Evolutionary conservation across 2,888 invertebrate species (phyloP).

Genomic region (Coenonympha arcania): DNA sequence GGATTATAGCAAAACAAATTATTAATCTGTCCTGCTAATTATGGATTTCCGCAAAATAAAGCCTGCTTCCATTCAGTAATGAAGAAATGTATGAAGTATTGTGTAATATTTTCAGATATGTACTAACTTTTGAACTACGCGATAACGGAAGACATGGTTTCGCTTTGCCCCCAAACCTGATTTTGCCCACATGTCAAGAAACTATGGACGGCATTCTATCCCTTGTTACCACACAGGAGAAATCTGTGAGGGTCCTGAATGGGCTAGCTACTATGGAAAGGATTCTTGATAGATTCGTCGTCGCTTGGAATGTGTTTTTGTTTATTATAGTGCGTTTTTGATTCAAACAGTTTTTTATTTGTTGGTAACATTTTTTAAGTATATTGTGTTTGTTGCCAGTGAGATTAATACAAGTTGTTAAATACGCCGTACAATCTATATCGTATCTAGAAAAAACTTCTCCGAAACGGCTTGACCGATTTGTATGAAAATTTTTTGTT

Average conservation of each 20-base stretch:
- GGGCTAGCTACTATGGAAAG: slow-evolving; percentile 13
- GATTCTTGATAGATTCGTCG: slow-evolving; percentile 33
- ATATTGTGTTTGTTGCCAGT: too few species aligned
- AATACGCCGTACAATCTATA: too few species aligned
- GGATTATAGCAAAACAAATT: too few species aligned
- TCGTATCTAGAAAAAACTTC: too few species aligned
- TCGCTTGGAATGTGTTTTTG: slow-evolving; percentile 37
- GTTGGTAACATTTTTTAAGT: too few species aligned
- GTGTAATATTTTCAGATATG: slow-evolving; percentile 49
- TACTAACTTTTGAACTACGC: slow-evolving; percentile 79
- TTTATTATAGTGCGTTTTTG: slow-evolving; percentile 44
- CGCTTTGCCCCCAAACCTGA: slow-evolving; percentile 75
- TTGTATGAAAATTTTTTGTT: too few species aligned
- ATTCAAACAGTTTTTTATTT: slow-evolving; percentile 16
- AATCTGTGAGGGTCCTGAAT: not conserved
- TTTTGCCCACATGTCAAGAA: slow-evolving; percentile 77
- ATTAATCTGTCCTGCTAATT: too few species aligned
- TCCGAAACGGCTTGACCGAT: too few species aligned
- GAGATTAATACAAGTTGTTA: too few species aligned
- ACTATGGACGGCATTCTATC: slow-evolving; percentile 69
- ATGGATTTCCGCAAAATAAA: too few species aligned
- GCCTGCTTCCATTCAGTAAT: too few species aligned
- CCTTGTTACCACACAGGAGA: slow-evolving; percentile 27
- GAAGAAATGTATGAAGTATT: not conserved
- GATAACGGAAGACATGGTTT: slow-evolving; percentile 78